These are phyloP conservation scores for Eustalomyia histrio DNA, from an alignment of 2,888 invertebrate species.

Conservation along the genomic window DNA sequence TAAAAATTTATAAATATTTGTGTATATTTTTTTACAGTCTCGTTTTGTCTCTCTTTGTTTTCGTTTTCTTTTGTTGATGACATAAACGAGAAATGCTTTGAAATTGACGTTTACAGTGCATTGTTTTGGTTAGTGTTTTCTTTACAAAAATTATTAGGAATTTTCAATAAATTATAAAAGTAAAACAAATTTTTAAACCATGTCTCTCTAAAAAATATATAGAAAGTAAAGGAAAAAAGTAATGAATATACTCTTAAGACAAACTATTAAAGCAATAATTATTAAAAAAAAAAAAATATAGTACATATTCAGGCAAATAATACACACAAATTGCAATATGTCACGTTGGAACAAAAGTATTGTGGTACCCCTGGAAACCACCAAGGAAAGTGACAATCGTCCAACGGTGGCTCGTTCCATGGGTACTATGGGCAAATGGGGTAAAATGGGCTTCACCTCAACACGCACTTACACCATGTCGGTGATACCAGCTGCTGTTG, in stretches of 20 bases:
- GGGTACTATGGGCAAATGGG: constrained; percentile 96
- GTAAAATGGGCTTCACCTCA: constrained; percentile 95
- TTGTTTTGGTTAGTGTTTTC: constrained; percentile 64
- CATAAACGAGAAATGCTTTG: constrained; percentile 49
- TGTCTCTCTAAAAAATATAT: too few relatives aligned
- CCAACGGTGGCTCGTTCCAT: constrained; percentile 93
- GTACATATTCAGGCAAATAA: constrained; percentile 22
- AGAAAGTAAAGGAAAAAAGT: constrained; percentile 50
- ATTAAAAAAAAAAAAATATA: constrained; percentile 15
- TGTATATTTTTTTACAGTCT: background rate
- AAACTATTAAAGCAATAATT: constrained; percentile 1
- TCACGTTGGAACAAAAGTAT: constrained; percentile 85
- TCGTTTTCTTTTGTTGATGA: constrained; percentile 40
- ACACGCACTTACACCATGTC: constrained; percentile 83
- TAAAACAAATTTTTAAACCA: constrained; percentile 11
- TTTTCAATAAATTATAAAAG: constrained; percentile 42
- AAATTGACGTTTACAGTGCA: constrained; percentile 62
- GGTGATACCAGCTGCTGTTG: constrained; percentile 73
- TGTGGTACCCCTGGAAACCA: constrained; percentile 84
- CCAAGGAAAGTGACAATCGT: constrained; percentile 88
- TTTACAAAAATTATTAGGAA: constrained; percentile 47
- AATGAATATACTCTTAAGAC: constrained; percentile 18
- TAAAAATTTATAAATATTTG: background rate
- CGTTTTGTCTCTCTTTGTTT: constrained; percentile 8
- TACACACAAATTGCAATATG: constrained; percentile 76